Conservation (phyloP, 1,140 invertebrate genomes). For the Brachionus rotundiformis region DNA sequence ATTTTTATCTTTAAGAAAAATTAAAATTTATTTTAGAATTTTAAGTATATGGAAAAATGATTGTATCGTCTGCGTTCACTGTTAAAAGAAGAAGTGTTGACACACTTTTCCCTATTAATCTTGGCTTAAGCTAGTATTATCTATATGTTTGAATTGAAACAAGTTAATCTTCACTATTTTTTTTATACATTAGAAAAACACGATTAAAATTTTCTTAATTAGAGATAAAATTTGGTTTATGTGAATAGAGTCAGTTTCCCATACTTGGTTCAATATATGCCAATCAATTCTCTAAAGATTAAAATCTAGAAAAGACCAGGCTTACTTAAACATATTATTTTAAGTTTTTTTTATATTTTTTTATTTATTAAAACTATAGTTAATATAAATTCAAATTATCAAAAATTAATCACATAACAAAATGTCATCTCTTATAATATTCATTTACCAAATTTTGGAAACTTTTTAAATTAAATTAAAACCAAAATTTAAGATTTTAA, state of each 20-base stretch:
- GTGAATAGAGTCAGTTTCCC: not conserved
- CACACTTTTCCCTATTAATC: constrained; percentile 27
- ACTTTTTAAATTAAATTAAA: too few species aligned
- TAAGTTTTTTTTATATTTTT: too few species aligned
- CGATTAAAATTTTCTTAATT: constrained; percentile 23
- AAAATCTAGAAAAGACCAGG: not conserved
- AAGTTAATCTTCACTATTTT: constrained; percentile 39
- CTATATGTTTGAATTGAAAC: not conserved
- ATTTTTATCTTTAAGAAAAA: constrained; percentile 25
- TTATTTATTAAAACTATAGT: too few species aligned
- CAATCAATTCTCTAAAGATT: not conserved
- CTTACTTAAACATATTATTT: too few species aligned
- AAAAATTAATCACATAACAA: too few species aligned
- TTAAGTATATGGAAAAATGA: constrained; percentile 33
- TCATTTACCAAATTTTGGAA: too few species aligned
- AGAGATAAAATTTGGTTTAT: constrained; percentile 24
- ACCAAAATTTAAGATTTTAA: too few species aligned
- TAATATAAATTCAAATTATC: too few species aligned
- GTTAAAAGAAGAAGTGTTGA: constrained; percentile 17
- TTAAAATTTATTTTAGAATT: constrained; percentile 30
- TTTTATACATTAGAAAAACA: constrained; percentile 10
- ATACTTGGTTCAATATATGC: not conserved
- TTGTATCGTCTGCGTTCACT: constrained; percentile 2
- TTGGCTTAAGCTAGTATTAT: not conserved
- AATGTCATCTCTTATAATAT: too few species aligned